Base-by-base conservation (phyloP, 1,140 invertebrate species). In the Melipona quadrifasciata region DNA sequence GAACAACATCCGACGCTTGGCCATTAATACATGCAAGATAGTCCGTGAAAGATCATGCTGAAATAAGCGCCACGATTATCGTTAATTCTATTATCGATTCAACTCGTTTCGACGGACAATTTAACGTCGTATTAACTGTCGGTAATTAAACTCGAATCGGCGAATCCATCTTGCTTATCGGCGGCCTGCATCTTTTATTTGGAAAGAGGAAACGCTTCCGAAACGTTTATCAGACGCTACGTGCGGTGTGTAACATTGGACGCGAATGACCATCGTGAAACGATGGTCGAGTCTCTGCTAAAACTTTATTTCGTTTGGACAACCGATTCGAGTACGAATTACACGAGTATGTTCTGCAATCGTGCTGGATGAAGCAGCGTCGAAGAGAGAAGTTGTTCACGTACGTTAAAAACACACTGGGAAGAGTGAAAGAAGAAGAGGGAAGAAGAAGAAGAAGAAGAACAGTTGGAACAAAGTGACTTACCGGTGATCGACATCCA, bases 401-500 rank as follows among this genome's bases (percentile, higher is more conserved):
- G n/a, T 65, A 3, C n/a, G 8, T 2, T 17, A 31, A 55, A 73
- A 4, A 39, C 39, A 6, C 21, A 27, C 21, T 1, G 1, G 21
- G 0, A 39, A 39, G 5, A 74, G 31, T 51, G 1, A 34, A 0
- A 31, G 11, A 74, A 27, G 57, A 47, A 55, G n/a, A 64, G 0
- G 6, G 24, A 68, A 19, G 12, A 64, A 34, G 34, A 34, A 2
- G 34, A 0, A 31, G 11, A 74, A 27, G 57, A 47, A 55, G n/a
- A 64, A 1, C 3, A 31, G 58, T 14, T 3, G 55, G 16, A 39
- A n/a, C 2, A 6, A 47, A 6, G 39, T 47, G 34, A 96, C 96
- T 97, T 96, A 99, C 98, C 98, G 96, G 98, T 98, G 94, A 99
- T 98, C 90, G 98, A 98, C 98, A 99, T 99, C 98, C 98, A 99